A percentile compares a stretch with the other conserved stretches of the same genome.
phyloP scores from a whole-genome alignment of 2,888 invertebrate genomes.

The Tinea trinotella region DNA sequence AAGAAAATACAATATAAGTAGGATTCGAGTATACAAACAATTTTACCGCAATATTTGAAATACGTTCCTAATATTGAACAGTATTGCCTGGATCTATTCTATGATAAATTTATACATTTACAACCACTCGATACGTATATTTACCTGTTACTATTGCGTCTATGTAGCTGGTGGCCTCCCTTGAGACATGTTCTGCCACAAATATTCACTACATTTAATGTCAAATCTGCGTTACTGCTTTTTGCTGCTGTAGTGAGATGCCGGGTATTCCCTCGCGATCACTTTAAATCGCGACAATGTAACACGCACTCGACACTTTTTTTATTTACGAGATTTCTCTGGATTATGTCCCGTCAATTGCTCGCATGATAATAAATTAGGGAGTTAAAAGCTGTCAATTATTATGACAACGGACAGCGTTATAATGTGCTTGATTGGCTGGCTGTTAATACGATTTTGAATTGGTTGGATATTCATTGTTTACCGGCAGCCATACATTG shows the following conservation, averaged over 20 bases:
- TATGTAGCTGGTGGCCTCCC: neutral
- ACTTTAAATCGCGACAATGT: slow-evolving; percentile 13
- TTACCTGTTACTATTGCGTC: neutral
- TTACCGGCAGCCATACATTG: too few relatives aligned
- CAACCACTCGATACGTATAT: neutral
- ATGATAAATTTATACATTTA: neutral
- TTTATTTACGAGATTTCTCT: neutral
- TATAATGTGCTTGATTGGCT: neutral
- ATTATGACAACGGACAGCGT: neutral
- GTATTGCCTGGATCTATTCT: neutral
- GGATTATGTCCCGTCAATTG: neutral
- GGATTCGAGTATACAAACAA: too few relatives aligned
- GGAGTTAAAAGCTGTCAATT: neutral
- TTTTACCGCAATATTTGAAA: neutral
- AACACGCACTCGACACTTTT: neutral
- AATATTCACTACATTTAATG: slow-evolving; percentile 42
- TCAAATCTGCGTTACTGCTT: slow-evolving; percentile 38
- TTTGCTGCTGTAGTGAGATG: slow-evolving; percentile 48
- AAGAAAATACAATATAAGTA: too few relatives aligned
- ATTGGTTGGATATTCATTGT: neutral
- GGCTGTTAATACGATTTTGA: neutral
- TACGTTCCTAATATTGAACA: neutral
- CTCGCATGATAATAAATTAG: neutral
- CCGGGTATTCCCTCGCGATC: neutral
- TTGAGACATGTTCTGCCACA: slow-evolving; percentile 24